Evolutionary conservation across 2,113 vertebrate genomes (phyloP), one percentile per base, ranked within the genome.

Genomic region (Prionailurus viverrinus): DNA sequence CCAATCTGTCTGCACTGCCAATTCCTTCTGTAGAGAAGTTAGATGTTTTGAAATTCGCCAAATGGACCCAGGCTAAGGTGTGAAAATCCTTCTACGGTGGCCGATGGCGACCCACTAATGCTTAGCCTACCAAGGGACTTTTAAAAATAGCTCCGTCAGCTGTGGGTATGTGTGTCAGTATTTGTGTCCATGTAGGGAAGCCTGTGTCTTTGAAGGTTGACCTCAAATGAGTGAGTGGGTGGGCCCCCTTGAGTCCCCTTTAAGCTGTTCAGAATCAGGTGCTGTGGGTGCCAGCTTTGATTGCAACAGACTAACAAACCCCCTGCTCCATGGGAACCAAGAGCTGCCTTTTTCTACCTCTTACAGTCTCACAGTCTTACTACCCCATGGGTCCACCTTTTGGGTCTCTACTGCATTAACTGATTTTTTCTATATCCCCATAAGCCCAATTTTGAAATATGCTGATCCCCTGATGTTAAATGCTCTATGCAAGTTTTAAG

Each of bases 61-160:
- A 6, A 16, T 18, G 48, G 63, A 81, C 82, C 63, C 6, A 23
- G 29, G 66, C 69, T 33, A 1, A 71, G 16, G 79, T 63, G 61
- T 61, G 71, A 39, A 31, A 31, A 33, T 48, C n/a, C 1, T 19
- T 48, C 51, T 39, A 4, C 39, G 13, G 18, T 23, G 51, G 69
- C 48, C 12, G 7, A 25, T 65, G 45, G 33, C 5, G 18, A 41
- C 76, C 15, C 63, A 48, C 39, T 39, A 82, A 81, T 79, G 79
- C 58, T 73, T 36, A 7, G n/a, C 84, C 66, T 4, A 6, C 82
- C 13, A 11, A 3, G 36, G 51, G 1, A 7, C 92, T 80, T 93
- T 80, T 95, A 89, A 93, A 96, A 97, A 80, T 79, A 95, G 82
- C 85, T 48, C 83, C 2, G 9, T 73, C 2, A 0, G 55, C 39